Evolutionary conservation across 2,113 vertebrate genomes (phyloP).

Genomic region (Oryzias javanicus): DNA sequence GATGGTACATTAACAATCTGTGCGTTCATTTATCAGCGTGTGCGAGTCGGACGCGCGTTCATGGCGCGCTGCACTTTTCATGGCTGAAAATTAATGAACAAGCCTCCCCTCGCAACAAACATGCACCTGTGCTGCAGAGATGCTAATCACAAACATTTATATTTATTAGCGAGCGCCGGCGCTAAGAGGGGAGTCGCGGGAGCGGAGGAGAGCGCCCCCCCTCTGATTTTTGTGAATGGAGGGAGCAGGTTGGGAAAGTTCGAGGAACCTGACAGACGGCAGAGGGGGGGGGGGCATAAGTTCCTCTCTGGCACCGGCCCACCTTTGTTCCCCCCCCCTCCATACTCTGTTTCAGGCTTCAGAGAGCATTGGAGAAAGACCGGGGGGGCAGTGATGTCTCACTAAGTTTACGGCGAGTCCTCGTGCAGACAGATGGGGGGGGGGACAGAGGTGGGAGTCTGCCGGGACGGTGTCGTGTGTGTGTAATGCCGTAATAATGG

Average conservation of each 20-base stretch:
- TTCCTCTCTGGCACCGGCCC: conserved; percentile 78
- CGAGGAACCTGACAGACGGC: conserved; percentile 72
- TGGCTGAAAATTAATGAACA: conserved; percentile 99
- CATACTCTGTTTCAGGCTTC: conserved; percentile 77
- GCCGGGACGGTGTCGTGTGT: conserved; percentile 42
- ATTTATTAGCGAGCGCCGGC: conserved; percentile 97
- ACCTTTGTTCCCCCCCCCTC: conserved; percentile 77
- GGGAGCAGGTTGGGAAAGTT: too few relatives aligned
- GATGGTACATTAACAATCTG: conserved; percentile 98
- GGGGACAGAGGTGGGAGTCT: conserved; percentile 69
- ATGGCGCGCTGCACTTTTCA: conserved; percentile 99
- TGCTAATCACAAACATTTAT: conserved; percentile 99
- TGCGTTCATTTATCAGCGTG: conserved; percentile 97
- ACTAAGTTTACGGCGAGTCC: conserved; percentile 74
- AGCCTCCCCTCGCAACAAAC: conserved; percentile 99
- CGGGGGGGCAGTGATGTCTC: conserved; percentile 75
- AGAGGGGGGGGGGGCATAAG: conserved; percentile 79
- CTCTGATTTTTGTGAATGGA: too few relatives aligned
- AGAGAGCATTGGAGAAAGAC: conserved; percentile 76
- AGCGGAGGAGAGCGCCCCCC: conserved; percentile 3
- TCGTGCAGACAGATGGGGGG: conserved; percentile 67
- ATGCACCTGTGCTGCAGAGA: conserved; percentile 99
- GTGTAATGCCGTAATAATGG: conserved; percentile 69
- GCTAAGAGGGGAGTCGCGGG: conserved; percentile 84
- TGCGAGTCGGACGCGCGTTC: conserved; percentile 97